Conservation (phyloP, 2,888 invertebrate genomes). For the Cosmorhoe ocellata region DNA sequence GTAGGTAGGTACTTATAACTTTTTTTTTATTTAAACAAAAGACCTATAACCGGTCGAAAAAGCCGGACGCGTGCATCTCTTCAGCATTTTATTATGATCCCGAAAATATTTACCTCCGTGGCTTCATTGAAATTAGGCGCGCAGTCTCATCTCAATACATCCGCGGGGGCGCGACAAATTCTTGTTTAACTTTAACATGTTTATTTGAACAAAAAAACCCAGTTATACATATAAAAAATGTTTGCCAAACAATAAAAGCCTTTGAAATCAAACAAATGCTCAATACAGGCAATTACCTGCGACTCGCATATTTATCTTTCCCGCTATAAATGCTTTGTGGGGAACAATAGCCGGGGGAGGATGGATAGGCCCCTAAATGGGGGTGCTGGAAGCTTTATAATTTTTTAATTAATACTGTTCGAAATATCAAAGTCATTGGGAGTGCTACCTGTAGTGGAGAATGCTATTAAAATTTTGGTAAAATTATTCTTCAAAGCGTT, state of each 20-base stretch:
- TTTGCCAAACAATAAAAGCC: slow-evolving; percentile 56
- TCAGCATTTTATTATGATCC: slow-evolving; percentile 48
- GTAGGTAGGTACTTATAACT: too few species aligned
- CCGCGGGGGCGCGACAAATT: slow-evolving; percentile 22
- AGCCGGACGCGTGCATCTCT: background rate
- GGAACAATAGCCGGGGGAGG: slow-evolving; percentile 41
- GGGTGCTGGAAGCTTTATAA: slow-evolving; percentile 71
- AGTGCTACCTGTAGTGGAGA: slow-evolving; percentile 64
- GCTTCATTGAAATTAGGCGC: slow-evolving; percentile 31
- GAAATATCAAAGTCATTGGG: slow-evolving; percentile 81
- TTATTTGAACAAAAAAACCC: slow-evolving; percentile 23
- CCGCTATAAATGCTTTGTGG: slow-evolving; percentile 45
- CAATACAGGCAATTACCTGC: slow-evolving; percentile 80
- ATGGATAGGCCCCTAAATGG: slow-evolving; percentile 36
- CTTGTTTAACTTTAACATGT: slow-evolving; percentile 20
- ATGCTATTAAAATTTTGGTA: slow-evolving; percentile 68
- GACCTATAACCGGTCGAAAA: background rate
- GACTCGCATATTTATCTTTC: slow-evolving; percentile 79
- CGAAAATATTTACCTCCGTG: slow-evolving; percentile 50
- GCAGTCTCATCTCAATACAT: background rate
- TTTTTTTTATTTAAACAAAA: too few species aligned
- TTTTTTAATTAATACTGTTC: slow-evolving; percentile 81
- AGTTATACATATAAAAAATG: slow-evolving; percentile 25
- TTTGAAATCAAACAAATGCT: slow-evolving; percentile 77
- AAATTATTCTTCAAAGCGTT: slow-evolving; percentile 66